Evolutionary conservation across 92 coral and sea anemone species (phyloP), one percentile per base, ranked within the genome.

Genomic region (Paramuricea clavata): DNA sequence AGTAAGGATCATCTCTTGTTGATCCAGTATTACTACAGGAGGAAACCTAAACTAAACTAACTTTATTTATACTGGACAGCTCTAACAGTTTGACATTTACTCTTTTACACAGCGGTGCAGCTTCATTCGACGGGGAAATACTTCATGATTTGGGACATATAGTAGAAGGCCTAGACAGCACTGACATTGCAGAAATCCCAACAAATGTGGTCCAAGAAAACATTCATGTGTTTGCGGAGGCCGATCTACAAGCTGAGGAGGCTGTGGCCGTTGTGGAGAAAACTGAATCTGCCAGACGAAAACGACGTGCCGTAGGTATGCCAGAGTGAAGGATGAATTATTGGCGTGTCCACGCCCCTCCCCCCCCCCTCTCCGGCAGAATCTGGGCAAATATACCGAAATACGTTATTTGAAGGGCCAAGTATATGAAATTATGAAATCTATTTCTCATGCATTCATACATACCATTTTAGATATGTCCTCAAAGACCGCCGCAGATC

Each of bases 401-500:
- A n/a, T n/a, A n/a, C n/a, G n/a, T n/a, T n/a, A n/a, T n/a, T n/a
- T n/a, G n/a, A n/a, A n/a, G n/a, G n/a, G n/a, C n/a, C n/a, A n/a
- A n/a, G n/a, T n/a, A n/a, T n/a, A n/a, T n/a, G n/a, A n/a, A n/a
- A n/a, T n/a, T n/a, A n/a, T n/a, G n/a, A n/a, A n/a, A n/a, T n/a
- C n/a, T n/a, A n/a, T n/a, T n/a, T n/a, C n/a, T n/a, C n/a, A n/a
- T n/a, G n/a, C n/a, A 60, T 52, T 90, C 17, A 35, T 74, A 39
- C 22, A 4, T 54, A 54, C 62, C 62, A 0, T 54, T 39, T 22
- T 80, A 93, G 97, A 86, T 65, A 25, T 86, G 76, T 91, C 97
- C 2, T 35, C 91, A 26, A 89, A 91, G 87, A 89, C 91, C 15
- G 91, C 90, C 12, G 93, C 82, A 39, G 93, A 93, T 1, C 82